Conservation (phyloP, 37 sponge, comb jelly and placozoan species). For the Oopsacas minuta region DNA sequence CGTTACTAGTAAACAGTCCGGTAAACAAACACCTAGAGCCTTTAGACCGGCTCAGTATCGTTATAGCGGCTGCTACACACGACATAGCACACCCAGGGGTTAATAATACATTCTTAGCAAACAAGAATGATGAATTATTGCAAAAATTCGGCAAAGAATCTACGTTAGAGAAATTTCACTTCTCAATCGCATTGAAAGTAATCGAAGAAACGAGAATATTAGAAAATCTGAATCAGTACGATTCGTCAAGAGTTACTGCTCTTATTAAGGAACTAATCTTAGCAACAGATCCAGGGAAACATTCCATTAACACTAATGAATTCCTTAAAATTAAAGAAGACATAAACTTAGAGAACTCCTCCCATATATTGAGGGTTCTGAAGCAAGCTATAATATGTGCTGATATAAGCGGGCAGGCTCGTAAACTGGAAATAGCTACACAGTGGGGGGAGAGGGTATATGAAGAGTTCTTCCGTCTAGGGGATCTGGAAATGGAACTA, state of each 20-base stretch:
- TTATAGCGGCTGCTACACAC: background rate
- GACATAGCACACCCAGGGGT: background rate
- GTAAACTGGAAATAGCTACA: background rate
- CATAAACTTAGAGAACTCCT: background rate
- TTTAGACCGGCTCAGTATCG: background rate
- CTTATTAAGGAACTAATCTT: background rate
- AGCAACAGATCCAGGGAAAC: background rate
- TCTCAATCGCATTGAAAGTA: background rate
- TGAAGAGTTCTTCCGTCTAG: slow-evolving; percentile 12
- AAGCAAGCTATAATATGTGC: background rate
- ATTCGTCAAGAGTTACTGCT: background rate
- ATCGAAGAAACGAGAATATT: background rate
- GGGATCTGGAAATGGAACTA: slow-evolving; percentile 14
- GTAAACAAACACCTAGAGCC: background rate
- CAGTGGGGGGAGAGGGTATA: background rate
- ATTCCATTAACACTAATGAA: background rate
- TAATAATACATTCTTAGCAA: slow-evolving; percentile 1
- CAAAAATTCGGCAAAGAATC: background rate
- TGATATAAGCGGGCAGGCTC: background rate
- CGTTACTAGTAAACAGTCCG: background rate
- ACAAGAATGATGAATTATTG: background rate
- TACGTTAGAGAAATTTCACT: background rate
- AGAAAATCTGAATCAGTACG: background rate
- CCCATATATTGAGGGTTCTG: background rate
- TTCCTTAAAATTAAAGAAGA: background rate